Base-by-base conservation (phyloP, 1,140 invertebrate genomes). In the Lutraria rhynchaena region DNA sequence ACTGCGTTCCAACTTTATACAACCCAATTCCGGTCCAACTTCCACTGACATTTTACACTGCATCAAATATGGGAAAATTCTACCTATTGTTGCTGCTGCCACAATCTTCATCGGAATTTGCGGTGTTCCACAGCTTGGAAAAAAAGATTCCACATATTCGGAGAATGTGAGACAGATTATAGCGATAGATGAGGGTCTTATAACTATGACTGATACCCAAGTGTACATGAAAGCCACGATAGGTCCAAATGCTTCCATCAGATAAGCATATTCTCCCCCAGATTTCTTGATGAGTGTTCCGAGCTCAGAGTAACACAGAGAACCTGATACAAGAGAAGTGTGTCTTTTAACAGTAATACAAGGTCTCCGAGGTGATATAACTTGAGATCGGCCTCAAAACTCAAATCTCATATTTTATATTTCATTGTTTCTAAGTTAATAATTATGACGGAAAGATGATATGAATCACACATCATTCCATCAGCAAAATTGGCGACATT, bases 151-250 rank as follows among this genome's bases (percentile, higher is more conserved):
- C 5, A 87, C 63, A 58, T 91, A 91, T 33, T 89, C 83, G 0
- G 87, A 83, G 60, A 89, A 89, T 3, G 88, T 87, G 29, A 92
- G 69, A n/a, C 77, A 83, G 13, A 89, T 88, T 24, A 91, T 87
- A 17, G 89, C 88, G 11, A 91, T 61, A 97, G 81, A 83, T 1
- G 87, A 89, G 7, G 98, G 97, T 76, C 97, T 31, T 58, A 99
- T 97, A 84, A 91, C 81, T 13, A 89, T 86, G 19, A 90, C 80
- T 5, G 83, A 80, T 9, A 77, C 84, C 86, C 98, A 99, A 2
- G 99, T 94, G 88, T 97, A 99, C 0, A 99, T 93, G 92, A 99
- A 99, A 0, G 97, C 96, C 1, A 96, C 96, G 13, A 99, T 51
- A 33, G 83, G 74, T 15, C 90, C 90, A 44, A 86, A 89, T 0